These are phyloP conservation scores for Tetramorium bicarinatum DNA, from an alignment of 2,888 invertebrate genomes.

Conservation along the genomic window DNA sequence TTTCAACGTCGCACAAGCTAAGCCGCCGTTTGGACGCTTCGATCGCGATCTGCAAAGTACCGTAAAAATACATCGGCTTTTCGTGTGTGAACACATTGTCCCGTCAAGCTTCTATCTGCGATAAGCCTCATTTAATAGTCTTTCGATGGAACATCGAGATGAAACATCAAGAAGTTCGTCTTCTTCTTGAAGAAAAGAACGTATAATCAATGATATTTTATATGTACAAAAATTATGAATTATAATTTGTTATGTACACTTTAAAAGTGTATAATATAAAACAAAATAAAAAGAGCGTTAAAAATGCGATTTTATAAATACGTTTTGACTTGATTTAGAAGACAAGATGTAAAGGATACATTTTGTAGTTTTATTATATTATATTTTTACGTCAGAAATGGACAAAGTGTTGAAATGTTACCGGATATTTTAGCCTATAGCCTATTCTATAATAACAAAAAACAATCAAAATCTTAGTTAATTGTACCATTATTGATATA, in stretches of 20 bases:
- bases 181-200: no score
- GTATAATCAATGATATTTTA: background rate
- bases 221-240: background rate
- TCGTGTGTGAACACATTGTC: background rate
- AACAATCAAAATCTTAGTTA: background rate
- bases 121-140: background rate
- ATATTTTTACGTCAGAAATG: background rate
- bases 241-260: background rate
- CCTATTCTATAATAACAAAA: background rate
- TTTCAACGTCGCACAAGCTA: background rate
- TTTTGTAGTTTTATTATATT: background rate
- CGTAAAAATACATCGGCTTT: background rate
- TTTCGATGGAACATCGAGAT: no score
- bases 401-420: background rate
- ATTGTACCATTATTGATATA: background rate
- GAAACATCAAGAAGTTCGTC: no score
- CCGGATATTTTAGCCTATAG: background rate
- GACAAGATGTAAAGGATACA: background rate
- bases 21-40: background rate
- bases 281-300: background rate
- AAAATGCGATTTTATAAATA: background rate
- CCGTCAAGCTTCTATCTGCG: no score
- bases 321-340: background rate
- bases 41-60: background rate
- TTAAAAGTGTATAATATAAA: background rate